Percentiles rank a stretch among this genome's conserved stretches.
Evolutionary conservation across 2,888 invertebrate genomes (phyloP).

Genomic region (Exephanes ischioxanthus): DNA sequence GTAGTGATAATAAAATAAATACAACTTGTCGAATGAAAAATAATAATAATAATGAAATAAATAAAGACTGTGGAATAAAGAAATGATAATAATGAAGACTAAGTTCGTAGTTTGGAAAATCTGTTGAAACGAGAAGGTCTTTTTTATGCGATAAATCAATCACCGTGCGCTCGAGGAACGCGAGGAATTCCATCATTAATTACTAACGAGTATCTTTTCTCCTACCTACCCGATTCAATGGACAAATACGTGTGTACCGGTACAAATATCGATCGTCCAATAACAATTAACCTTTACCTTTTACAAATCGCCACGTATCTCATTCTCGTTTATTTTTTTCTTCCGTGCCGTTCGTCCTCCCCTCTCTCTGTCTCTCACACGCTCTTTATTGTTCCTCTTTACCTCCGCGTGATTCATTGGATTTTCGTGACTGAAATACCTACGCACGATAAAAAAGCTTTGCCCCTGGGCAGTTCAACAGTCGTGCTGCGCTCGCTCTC

Average conservation of each 20-base stretch:
- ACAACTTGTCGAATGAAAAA: neutral
- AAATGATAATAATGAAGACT: too few species aligned
- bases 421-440: constrained; percentile 71
- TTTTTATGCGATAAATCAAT: constrained; percentile 66
- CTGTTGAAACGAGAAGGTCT: constrained; percentile 39
- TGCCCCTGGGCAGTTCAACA: constrained; percentile 20
- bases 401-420: constrained; percentile 66
- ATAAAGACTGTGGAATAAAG: neutral
- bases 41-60: neutral
- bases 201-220: constrained; percentile 33
- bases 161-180: constrained; percentile 36
- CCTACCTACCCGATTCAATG: neutral
- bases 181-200: constrained; percentile 45
- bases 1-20: neutral
- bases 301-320: constrained; percentile 64
- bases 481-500: constrained; percentile 5
- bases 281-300: constrained; percentile 67
- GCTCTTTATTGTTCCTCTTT: constrained; percentile 31
- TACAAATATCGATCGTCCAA: constrained; percentile 57
- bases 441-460: constrained; percentile 53
- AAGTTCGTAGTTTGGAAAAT: constrained; percentile 15
- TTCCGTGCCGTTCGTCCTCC: neutral
- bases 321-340: constrained; percentile 21
- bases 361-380: constrained; percentile 29
- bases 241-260: constrained; percentile 46